Conservation (phyloP, 2,797 vertebrate genomes). For the Tiaroga cobitis region DNA sequence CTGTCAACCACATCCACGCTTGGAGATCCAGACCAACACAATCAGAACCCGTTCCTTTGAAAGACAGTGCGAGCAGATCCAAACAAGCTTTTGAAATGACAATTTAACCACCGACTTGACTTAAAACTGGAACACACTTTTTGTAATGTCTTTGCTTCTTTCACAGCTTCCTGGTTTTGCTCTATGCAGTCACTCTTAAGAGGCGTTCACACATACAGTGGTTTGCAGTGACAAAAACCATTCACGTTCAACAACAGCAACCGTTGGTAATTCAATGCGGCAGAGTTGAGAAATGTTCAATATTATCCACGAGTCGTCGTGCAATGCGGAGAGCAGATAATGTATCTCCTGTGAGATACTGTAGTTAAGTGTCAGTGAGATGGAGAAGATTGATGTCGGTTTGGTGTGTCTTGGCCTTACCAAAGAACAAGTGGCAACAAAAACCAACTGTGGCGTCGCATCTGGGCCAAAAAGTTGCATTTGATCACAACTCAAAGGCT, state of each 20-base stretch:
- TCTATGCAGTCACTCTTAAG: conserved; percentile 42
- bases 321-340: background rate
- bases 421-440: background rate
- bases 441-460: background rate
- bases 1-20: conserved; percentile 68
- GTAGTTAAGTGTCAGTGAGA: background rate
- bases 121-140: conserved; percentile 63
- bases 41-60: conserved; percentile 83
- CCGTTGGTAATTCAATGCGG: background rate
- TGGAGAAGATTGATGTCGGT: background rate
- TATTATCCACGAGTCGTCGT: background rate
- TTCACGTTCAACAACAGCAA: background rate
- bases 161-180: conserved; percentile 47
- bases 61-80: conserved; percentile 52
- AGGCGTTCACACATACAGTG: conserved; percentile 35
- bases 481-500: background rate
- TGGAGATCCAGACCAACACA: conserved; percentile 68
- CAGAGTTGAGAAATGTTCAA: background rate
- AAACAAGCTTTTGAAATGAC: conserved; percentile 48
- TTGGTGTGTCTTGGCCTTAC: no score
- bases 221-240: background rate
- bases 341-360: background rate
- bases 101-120: conserved; percentile 63
- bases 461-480: background rate
- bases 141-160: conserved; percentile 65